Evolutionary conservation across 2,113 vertebrate genomes (phyloP).

Genomic region (Mirounga angustirostris): DNA sequence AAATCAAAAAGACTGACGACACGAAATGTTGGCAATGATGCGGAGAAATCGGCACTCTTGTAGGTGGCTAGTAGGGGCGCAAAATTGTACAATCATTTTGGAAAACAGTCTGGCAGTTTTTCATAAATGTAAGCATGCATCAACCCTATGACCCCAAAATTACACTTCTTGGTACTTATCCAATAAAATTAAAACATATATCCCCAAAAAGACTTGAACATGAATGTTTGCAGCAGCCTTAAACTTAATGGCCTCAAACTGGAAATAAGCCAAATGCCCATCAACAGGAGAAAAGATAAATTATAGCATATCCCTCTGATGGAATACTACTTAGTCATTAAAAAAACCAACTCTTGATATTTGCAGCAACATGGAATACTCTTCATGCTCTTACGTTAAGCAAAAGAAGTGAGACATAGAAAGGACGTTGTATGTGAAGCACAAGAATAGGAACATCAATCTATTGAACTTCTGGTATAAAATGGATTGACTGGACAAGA

Average conservation of each 20-base stretch:
- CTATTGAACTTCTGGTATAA: neutral
- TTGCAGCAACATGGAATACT: neutral
- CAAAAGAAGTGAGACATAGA: neutral
- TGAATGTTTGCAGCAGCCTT: neutral
- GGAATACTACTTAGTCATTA: neutral
- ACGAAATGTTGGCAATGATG: neutral
- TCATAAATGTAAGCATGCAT: neutral
- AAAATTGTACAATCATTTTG: neutral
- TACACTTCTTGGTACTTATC: neutral
- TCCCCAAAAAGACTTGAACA: neutral
- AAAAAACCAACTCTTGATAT: neutral
- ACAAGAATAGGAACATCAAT: neutral
- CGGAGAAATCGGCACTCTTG: neutral
- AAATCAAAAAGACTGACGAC: neutral
- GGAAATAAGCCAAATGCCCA: slow-evolving; percentile 13
- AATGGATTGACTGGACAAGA: neutral
- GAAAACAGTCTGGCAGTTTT: neutral
- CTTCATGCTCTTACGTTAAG: neutral
- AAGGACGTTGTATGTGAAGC: neutral
- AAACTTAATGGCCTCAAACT: neutral
- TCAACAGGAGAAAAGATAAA: neutral
- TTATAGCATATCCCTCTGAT: neutral
- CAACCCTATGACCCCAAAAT: neutral
- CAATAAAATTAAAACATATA: slow-evolving; percentile 40
- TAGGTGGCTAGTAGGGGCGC: neutral